Percentiles rank a stretch among this genome's conserved stretches.
Conservation (phyloP, 2,888 invertebrate species). For the Lasius fuliginosus region DNA sequence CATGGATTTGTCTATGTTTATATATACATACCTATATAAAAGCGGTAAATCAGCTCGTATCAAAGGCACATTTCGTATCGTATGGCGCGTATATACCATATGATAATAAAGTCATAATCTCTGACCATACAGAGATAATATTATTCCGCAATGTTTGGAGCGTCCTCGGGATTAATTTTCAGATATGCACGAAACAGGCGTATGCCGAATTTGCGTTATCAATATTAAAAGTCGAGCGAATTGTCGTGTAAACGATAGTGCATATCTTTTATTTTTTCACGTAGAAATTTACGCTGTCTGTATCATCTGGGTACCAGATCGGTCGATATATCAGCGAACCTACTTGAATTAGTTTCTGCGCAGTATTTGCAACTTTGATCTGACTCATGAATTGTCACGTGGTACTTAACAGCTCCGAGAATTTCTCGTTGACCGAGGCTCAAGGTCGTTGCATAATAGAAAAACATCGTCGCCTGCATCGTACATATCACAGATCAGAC, state of each 20-base stretch:
- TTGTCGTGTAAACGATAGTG: neutral
- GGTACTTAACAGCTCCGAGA: neutral
- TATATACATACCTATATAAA: neutral
- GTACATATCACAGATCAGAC: neutral
- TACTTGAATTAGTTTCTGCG: neutral
- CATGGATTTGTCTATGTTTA: neutral
- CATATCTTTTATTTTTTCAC: neutral
- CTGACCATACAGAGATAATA: neutral
- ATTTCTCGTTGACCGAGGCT: neutral
- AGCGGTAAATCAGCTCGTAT: neutral
- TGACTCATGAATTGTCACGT: constrained; percentile 4
- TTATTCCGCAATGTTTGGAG: neutral
- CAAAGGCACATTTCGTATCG: constrained; percentile 27
- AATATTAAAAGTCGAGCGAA: neutral
- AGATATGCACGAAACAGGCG: neutral
- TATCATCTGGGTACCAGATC: neutral
- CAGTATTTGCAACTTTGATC: neutral
- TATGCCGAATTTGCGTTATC: neutral
- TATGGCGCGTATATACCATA: neutral
- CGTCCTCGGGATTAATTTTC: neutral
- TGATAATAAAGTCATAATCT: constrained; percentile 20
- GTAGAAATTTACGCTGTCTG: neutral
- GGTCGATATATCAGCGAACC: neutral
- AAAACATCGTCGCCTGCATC: neutral
- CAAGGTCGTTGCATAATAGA: neutral